Percentiles rank a stretch among this genome's conserved stretches.
These are phyloP conservation scores for Apamea monoglypha DNA, from an alignment of 2,888 invertebrate genomes.

Conservation along the genomic window DNA sequence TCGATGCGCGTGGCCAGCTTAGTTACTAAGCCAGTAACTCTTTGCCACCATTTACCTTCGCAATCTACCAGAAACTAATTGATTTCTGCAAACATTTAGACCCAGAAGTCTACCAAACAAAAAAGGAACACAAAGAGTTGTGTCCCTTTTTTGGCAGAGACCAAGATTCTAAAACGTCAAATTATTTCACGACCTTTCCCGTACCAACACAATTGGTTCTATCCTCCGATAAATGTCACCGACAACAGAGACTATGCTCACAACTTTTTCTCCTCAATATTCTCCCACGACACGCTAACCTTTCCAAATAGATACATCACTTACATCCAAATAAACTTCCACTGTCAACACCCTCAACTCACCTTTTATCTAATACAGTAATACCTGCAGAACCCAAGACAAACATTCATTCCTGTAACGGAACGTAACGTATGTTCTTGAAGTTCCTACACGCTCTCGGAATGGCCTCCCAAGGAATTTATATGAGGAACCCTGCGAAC, in stretches of 20 bases:
- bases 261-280: neutral
- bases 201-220: neutral
- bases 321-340: constrained; percentile 10
- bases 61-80: constrained; percentile 21
- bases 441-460: constrained; percentile 51
- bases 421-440: constrained; percentile 11
- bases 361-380: constrained; percentile 20
- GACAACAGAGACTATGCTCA: neutral
- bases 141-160: no score
- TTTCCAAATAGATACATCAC: neutral
- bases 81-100: constrained; percentile 5
- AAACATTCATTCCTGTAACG: constrained; percentile 34
- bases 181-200: neutral
- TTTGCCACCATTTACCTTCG: constrained; percentile 38
- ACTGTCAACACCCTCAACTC: neutral
- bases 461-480: constrained; percentile 61
- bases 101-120: neutral
- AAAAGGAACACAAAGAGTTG: neutral
- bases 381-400: constrained; percentile 34
- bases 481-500: constrained; percentile 57
- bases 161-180: neutral
- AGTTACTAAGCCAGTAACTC: constrained; percentile 31
- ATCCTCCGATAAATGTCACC: neutral
- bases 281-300: neutral
- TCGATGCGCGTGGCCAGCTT: constrained; percentile 5